phyloP scores from a whole-genome alignment of 2,113 vertebrate genomes.

The Mola mola region DNA sequence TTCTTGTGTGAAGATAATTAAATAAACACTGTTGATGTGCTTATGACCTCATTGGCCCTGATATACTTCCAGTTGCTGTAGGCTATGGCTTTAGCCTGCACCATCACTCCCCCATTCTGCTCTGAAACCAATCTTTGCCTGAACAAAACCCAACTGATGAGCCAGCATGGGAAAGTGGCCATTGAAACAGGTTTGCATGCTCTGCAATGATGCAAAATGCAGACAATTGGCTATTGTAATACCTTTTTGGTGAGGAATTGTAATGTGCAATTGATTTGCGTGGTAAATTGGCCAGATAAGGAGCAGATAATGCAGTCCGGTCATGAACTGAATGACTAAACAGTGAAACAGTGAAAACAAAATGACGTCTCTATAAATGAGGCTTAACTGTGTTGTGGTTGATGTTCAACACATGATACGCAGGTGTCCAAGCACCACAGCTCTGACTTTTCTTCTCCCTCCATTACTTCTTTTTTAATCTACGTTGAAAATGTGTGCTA shows the following conservation, averaged over 20 bases:
- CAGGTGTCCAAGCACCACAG: conserved; percentile 79
- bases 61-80: neutral
- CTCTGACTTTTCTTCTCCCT: conserved; percentile 26
- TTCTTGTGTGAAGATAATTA: neutral
- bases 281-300: neutral
- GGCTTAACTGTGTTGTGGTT: conserved; percentile 9
- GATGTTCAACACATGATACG: conserved; percentile 20
- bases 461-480: conserved; percentile 30
- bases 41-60: no score
- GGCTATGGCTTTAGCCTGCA: no score
- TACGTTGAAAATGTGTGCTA: conserved; percentile 56
- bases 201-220: no score
- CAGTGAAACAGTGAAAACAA: conserved; percentile 20
- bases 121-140: no score
- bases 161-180: no score
- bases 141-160: no score
- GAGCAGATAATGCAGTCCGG: neutral
- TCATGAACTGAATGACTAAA: conserved; percentile 20
- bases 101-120: no score
- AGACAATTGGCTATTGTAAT: no score
- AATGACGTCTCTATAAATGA: conserved; percentile 13
- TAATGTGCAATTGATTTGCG: neutral
- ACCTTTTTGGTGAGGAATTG: neutral
- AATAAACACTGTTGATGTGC: neutral
- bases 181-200: no score